Conservation (phyloP, 1,140 invertebrate genomes). For the Hylyphantes graminicola region DNA sequence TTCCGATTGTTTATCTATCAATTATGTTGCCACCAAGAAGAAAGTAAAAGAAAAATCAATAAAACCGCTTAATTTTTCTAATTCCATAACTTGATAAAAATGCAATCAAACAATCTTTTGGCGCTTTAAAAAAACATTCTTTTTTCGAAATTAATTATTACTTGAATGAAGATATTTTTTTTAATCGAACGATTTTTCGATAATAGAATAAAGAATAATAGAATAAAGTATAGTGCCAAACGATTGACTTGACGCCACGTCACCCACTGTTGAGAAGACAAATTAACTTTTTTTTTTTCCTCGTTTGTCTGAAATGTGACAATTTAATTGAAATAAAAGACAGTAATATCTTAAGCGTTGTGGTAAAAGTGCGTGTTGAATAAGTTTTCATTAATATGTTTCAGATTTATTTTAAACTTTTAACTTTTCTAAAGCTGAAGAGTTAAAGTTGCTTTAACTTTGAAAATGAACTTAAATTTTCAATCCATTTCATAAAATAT, state of each 20-base stretch:
- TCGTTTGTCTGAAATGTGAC: neutral
- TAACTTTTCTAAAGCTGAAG: no score
- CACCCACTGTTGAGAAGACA: neutral
- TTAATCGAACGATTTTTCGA: conserved; percentile 14
- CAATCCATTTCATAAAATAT: no score
- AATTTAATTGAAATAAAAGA: neutral
- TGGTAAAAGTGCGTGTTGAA: neutral
- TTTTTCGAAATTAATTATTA: conserved; percentile 40
- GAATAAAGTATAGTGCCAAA: neutral
- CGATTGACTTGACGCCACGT: conserved; percentile 13
- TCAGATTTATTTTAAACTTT: no score
- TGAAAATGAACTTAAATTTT: no score
- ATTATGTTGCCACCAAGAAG: neutral
- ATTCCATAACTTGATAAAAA: conserved; percentile 31
- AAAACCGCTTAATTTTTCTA: neutral
- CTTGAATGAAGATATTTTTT: conserved; percentile 16
- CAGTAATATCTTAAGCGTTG: neutral
- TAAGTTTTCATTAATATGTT: no score
- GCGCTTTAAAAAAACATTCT: neutral
- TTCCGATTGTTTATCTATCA: conserved; percentile 49
- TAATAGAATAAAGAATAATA: neutral
- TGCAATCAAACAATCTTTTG: conserved; percentile 17
- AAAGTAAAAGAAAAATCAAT: neutral
- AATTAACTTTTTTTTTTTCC: conserved; percentile 17
- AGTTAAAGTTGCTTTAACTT: no score